phyloP scores from a whole-genome alignment of 2,113 vertebrate genomes.

The Alexandromys fortis region DNA sequence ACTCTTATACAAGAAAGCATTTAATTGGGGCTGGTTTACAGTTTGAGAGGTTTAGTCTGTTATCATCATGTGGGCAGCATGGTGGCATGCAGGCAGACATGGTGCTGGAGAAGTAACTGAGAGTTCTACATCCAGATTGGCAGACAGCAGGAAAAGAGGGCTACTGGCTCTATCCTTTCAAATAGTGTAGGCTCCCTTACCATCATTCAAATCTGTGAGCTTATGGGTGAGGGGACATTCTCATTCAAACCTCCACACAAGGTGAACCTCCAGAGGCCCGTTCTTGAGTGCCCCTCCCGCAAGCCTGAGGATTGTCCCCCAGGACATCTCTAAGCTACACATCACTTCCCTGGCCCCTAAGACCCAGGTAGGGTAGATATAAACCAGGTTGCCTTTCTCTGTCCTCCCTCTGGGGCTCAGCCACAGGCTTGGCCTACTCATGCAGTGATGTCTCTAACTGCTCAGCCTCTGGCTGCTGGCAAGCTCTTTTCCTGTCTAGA shows the following conservation, averaged over 20 bases:
- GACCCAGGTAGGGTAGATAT: not conserved
- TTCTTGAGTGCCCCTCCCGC: not conserved
- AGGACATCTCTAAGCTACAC: not conserved
- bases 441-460: not conserved
- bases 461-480: constrained; percentile 7
- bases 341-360: not conserved
- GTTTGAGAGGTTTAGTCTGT: not conserved
- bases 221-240: not conserved
- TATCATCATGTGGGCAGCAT: too few relatives aligned
- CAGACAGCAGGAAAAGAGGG: not conserved
- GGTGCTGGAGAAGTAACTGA: not conserved
- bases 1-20: not conserved
- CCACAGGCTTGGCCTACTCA: not conserved
- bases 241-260: not conserved
- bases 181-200: not conserved
- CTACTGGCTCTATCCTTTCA: not conserved
- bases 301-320: not conserved
- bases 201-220: not conserved
- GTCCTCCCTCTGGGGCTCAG: not conserved
- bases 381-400: not conserved
- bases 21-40: not conserved
- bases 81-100: not conserved
- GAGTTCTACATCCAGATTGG: not conserved
- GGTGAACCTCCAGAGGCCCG: not conserved
- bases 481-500: constrained; percentile 10